phyloP scores from a whole-genome alignment of 1,140 invertebrate genomes.

The Penaeus chinensis region DNA sequence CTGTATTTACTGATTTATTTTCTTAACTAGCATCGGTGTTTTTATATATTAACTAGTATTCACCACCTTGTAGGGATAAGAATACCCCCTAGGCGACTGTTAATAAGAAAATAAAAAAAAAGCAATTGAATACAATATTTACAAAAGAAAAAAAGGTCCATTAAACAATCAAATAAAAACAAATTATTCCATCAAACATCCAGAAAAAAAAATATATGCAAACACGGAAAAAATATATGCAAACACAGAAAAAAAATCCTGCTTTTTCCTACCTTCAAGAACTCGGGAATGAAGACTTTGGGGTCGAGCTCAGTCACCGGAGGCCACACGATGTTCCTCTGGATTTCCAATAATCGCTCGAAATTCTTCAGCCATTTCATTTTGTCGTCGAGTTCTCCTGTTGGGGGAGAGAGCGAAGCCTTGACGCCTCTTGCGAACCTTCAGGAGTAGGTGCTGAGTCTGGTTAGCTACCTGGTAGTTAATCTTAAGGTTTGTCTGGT shows the following conservation, averaged over 20 bases:
- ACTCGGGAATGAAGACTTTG: constrained; percentile 76
- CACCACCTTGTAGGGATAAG: too few species aligned
- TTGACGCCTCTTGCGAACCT: neutral
- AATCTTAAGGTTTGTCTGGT: too few species aligned
- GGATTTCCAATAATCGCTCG: constrained; percentile 78
- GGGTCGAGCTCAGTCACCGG: constrained; percentile 76
- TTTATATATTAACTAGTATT: too few species aligned
- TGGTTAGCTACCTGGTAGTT: too few species aligned
- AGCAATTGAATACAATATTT: too few species aligned
- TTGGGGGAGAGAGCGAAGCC: constrained; percentile 53
- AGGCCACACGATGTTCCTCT: constrained; percentile 78
- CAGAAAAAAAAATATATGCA: neutral
- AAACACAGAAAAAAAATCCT: neutral
- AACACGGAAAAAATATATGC: neutral
- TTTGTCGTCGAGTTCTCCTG: constrained; percentile 79
- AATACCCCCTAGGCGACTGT: too few species aligned
- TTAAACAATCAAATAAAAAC: constrained; percentile 8
- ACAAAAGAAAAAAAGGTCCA: neutral
- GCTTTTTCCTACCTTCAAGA: constrained; percentile 65
- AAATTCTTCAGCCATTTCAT: constrained; percentile 82
- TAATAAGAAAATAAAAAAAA: too few species aligned
- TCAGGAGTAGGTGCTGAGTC: too few species aligned
- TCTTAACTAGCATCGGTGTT: too few species aligned
- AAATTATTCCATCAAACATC: neutral
- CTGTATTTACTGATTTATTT: too few species aligned